Evolutionary conservation across 2,797 vertebrate genomes (phyloP), one percentile per base, ranked within the genome.

Genomic region (Numenius phaeopus): DNA sequence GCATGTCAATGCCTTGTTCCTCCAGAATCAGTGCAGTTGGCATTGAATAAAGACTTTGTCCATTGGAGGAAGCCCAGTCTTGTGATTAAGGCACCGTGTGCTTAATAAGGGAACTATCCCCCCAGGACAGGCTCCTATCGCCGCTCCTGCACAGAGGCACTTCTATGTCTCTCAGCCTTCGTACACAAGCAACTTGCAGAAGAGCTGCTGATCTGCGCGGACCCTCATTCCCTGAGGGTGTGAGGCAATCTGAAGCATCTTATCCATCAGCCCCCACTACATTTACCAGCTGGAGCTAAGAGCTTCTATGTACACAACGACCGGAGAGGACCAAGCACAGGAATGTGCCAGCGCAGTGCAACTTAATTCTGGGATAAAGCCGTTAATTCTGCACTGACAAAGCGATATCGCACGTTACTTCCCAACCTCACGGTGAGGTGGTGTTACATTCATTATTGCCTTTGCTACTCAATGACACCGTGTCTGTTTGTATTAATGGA

Each of bases 361-460:
- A 34, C 39, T 85, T 49, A 34, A 44, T 76, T 90, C 10, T 50
- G 77, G 19, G 29, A 72, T 39, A 40, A 4, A 61, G 32, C 18
- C 2, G 2, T 21, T 70, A 80, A 76, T 29, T 71, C 1, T 5
- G 57, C 32, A 27, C 59, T 87, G 69, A 30, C 40, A 59, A 73
- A 71, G 49, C 0, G 0, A 55, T 18, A 14, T 7, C 11, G 11
- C 1, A 0, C 1, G 2, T 54, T 61, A 61, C 8, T 29, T 58
- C 44, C 57, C 24, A 55, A 7, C 14, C 54, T 65, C 73, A 22
- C 1, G 2, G 39, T 42, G 42, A 81, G 71, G 20, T 34, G 42
- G 55, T 23, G 29, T 54, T 27, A 54, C 19, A n/a, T 34, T 89
- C 30, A 9, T 79, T 70, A 55, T 4, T 81, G 54, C 19, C 39